Evolutionary conservation across 2,113 vertebrate genomes (phyloP), one percentile per base, ranked within the genome.

Genomic region (Chrysochloris asiatica): DNA sequence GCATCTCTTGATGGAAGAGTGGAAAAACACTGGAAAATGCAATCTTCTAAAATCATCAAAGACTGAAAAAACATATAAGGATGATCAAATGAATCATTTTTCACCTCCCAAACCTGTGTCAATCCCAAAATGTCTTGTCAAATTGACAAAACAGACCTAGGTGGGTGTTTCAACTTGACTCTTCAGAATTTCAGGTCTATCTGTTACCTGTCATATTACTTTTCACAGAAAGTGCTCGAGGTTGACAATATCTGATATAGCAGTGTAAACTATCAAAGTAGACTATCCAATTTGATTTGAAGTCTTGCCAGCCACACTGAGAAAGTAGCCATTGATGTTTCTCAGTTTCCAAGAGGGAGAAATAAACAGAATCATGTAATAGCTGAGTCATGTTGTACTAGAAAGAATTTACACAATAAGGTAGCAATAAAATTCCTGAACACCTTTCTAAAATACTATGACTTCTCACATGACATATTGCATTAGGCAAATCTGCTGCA

Each of bases 261-360:
- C 4, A 43, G 52, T 84, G 21, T 83, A 80, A 77, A 8, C 56
- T 88, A 81, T 4, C 7, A 7, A 90, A 47, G 3, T 8, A 78
- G 41, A 78, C 41, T 47, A 73, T 56, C 26, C 54, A 73, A 38
- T 67, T 52, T 88, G 17, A 84, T 82, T 26, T 77, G 86, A 89
- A 94, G 36, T 16, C 52, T 87, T 69, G 13, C 22, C 54, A 77
- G 2, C 19, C 75, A 75, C 38, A 88, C 38, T 83, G 82, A 83
- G 21, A 95, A 91, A n/a, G 41, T 41, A 77, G 3, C 48, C 13
- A n/a, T n/a, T 63, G 54, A n/a, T 56, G 14, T 14, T n/a, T 82
- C n/a, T 86, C 10, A 61, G 73, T 56, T 87, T 87, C 41, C 61
- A 87, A 90, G 38, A 92, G 19, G 43, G 63, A 13, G 84, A 92